Evolutionary conservation across 2,888 invertebrate genomes (phyloP), one percentile per base, ranked within the genome.

Genomic region (Thereva nobilitata): DNA sequence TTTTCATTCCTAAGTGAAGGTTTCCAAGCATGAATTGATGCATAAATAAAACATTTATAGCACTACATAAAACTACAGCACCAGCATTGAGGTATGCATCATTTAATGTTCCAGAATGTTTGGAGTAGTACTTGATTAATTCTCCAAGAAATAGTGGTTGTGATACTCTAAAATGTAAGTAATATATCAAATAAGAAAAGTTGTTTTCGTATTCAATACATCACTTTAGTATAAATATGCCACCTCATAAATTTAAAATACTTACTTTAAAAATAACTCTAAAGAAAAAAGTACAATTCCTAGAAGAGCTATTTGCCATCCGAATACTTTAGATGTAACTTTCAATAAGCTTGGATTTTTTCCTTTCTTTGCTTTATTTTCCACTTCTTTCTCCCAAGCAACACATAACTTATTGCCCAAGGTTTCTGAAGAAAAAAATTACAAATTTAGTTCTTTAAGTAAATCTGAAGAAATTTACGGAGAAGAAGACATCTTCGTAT

Each of bases 11-110:
- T 6, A 87, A 78, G 71, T 87, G 85, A 75, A 83, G 79, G 7
- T 86, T 77, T 56, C 88, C 89, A 84, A 95, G 87, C 88, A 95
- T 93, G 76, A 92, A 93, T 0, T 93, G 92, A 81, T 97, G 97
- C 71, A 91, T 88, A n/a, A 90, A 83, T 72, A 93, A 82, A 35
- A 93, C 87, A 74, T 89, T 89, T 54, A 90, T 75, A 0, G 89
- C 87, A 0, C 92, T 91, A 74, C 89, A 90, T 12, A 89, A 73
- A 9, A 92, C 86, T 40, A 94, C 87, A 4, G 87, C 88, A 0
- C 83, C 85, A 1, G 93, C 92, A 77, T 90, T 92, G 56, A 89
- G 78, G 77, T 91, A 92, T 0, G 94, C 93, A 37, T 89, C 84
- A 41, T 74, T 72, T 3, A 74, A 72, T 8, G 75, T 70, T 8